A percentile compares a stretch with the other conserved stretches of the same genome.
Conservation (phyloP, 2,888 invertebrate genomes). For the Mylabris sibirica region DNA sequence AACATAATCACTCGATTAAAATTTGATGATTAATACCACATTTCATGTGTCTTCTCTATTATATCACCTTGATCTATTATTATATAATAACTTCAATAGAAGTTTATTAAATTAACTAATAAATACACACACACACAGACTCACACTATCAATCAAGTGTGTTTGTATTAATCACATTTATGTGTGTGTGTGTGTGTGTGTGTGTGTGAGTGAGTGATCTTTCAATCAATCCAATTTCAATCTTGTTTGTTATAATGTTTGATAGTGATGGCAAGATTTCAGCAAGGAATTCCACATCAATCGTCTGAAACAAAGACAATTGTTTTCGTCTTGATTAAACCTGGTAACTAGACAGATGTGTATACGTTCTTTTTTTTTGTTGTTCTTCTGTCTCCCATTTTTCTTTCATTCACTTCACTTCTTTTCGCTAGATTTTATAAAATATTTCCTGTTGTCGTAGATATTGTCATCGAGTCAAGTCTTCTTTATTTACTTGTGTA, state of each 20-base stretch:
- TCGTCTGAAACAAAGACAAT: slow-evolving; percentile 12
- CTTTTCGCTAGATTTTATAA: not conserved
- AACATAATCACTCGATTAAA: not conserved
- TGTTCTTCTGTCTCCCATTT: not conserved
- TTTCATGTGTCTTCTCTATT: not conserved
- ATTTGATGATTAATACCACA: not conserved
- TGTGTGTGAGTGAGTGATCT: not conserved
- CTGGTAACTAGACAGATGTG: slow-evolving; percentile 1
- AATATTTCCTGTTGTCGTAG: not conserved
- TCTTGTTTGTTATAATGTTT: not conserved
- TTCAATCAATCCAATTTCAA: slow-evolving; percentile 12
- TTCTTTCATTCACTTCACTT: not conserved
- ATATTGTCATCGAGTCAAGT: not conserved
- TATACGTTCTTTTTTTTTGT: not conserved
- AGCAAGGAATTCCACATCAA: slow-evolving; percentile 14
- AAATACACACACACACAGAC: not conserved
- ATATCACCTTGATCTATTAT: not conserved
- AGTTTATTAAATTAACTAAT: not conserved
- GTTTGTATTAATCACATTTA: not conserved
- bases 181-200: not conserved
- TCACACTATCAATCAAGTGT: too few relatives aligned
- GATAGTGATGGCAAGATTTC: slow-evolving; percentile 13
- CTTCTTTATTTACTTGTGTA: not conserved
- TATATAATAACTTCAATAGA: not conserved
- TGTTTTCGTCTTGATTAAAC: slow-evolving; percentile 10